A percentile compares a stretch with the other conserved stretches of the same genome.
These are phyloP conservation scores for Drosophila fuyamai DNA, from an alignment of 1,140 invertebrate species.

Conservation along the genomic window DNA sequence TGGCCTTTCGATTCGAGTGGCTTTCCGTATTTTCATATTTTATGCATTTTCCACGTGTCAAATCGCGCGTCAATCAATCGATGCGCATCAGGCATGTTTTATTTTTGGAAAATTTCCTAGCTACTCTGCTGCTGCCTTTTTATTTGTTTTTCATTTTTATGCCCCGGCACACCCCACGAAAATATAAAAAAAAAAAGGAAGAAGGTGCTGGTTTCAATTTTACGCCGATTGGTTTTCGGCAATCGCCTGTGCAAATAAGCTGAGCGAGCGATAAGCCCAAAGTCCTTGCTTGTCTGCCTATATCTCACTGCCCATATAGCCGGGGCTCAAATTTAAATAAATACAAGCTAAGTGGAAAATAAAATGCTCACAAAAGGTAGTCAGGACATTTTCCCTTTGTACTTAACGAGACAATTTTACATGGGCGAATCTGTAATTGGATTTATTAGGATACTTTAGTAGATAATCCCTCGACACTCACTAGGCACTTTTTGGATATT, in stretches of 20 bases:
- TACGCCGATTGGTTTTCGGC: constrained; percentile 83
- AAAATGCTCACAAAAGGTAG: constrained; percentile 54
- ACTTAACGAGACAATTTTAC: constrained; percentile 43
- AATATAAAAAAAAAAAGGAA: constrained; percentile 10
- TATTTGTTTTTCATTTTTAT: constrained; percentile 81
- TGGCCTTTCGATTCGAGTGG: constrained; percentile 26
- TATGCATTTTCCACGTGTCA: constrained; percentile 82
- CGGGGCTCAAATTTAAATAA: constrained; percentile 77
- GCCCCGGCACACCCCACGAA: constrained; percentile 61
- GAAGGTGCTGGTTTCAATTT: constrained; percentile 80
- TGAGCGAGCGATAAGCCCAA: constrained; percentile 75
- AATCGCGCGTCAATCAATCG: constrained; percentile 83
- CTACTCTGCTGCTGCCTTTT: constrained; percentile 65
- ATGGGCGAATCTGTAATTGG: constrained; percentile 36
- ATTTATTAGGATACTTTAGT: constrained; percentile 33
- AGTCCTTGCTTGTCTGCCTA: constrained; percentile 30
- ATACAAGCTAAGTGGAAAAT: constrained; percentile 79
- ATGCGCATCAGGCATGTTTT: constrained; percentile 68
- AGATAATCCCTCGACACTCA: constrained; percentile 1
- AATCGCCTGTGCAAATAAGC: constrained; percentile 84
- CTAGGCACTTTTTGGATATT: background rate
- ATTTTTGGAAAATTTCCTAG: constrained; percentile 79
- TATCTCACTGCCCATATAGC: constrained; percentile 33
- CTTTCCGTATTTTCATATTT: constrained; percentile 54
- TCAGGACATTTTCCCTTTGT: constrained; percentile 11